phyloP scores from a whole-genome alignment of 2,797 vertebrate species.

The Halcyon smyrnensis region DNA sequence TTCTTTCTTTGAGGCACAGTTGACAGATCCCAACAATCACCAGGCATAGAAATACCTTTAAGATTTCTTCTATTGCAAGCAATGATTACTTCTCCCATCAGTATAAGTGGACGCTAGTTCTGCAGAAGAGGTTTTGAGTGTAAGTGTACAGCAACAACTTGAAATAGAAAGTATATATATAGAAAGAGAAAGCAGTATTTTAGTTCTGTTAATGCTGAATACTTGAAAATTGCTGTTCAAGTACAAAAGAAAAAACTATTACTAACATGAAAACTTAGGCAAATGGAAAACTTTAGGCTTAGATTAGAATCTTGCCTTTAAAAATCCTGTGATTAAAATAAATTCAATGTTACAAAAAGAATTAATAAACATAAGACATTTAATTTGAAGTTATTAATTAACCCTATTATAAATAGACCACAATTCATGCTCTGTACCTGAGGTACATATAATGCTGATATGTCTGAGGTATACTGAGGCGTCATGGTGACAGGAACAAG shows the following conservation, averaged over 20 bases:
- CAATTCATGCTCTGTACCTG: neutral
- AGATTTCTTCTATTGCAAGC: neutral
- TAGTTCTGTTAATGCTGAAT: neutral
- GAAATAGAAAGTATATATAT: neutral
- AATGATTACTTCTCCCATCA: neutral
- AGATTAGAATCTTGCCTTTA: neutral
- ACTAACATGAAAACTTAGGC: neutral
- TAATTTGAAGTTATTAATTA: neutral
- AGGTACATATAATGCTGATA: neutral
- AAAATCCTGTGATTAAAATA: neutral
- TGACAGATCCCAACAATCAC: neutral
- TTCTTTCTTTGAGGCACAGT: neutral
- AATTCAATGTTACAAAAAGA: neutral
- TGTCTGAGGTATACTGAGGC: neutral
- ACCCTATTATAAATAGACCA: neutral
- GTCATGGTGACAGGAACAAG: neutral
- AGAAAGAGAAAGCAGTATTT: neutral
- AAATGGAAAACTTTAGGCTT: neutral
- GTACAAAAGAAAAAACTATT: neutral
- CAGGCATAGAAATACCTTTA: neutral
- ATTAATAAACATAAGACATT: neutral
- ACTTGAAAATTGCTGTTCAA: neutral
- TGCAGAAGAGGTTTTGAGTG: neutral
- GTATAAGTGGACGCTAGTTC: neutral
- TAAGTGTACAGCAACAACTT: neutral